Evolutionary conservation across 2,113 vertebrate species (phyloP).

Genomic region (Micronisus gabar): DNA sequence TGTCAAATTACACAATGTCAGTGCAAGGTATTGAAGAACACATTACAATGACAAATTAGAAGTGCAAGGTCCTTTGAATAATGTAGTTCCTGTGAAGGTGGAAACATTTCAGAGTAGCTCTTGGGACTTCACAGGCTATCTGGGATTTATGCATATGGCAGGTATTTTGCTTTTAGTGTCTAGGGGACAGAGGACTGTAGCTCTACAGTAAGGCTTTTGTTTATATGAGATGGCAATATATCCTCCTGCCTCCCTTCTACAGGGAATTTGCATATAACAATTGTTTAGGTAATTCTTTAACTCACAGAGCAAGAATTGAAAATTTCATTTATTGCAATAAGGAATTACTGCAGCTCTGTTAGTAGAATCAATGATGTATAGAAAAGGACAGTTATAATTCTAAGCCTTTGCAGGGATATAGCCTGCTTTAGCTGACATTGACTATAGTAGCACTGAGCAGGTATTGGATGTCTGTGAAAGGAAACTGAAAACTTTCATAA

Average conservation of each 20-base stretch:
- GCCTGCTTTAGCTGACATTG: background rate
- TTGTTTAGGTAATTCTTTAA: background rate
- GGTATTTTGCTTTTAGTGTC: background rate
- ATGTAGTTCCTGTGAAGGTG: slow-evolving; percentile 31
- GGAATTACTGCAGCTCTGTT: background rate
- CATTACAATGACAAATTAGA: slow-evolving; percentile 54
- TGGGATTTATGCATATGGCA: slow-evolving; percentile 24
- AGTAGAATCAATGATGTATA: background rate
- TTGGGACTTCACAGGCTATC: background rate
- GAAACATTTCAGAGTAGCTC: slow-evolving; percentile 15
- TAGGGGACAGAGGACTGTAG: background rate
- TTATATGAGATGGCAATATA: background rate
- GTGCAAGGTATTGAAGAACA: slow-evolving; percentile 51
- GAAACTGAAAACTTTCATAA: background rate
- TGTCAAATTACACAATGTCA: slow-evolving; percentile 58
- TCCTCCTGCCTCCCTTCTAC: background rate
- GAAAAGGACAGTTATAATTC: background rate
- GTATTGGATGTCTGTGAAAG: background rate
- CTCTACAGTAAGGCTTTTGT: background rate
- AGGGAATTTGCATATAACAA: background rate
- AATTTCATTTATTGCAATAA: background rate
- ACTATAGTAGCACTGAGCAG: background rate
- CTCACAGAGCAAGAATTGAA: background rate
- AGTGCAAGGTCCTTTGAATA: slow-evolving; percentile 42
- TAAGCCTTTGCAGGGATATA: background rate